Evolutionary conservation across 2,113 vertebrate species (phyloP).

Genomic region (Picathartes gymnocephalus): DNA sequence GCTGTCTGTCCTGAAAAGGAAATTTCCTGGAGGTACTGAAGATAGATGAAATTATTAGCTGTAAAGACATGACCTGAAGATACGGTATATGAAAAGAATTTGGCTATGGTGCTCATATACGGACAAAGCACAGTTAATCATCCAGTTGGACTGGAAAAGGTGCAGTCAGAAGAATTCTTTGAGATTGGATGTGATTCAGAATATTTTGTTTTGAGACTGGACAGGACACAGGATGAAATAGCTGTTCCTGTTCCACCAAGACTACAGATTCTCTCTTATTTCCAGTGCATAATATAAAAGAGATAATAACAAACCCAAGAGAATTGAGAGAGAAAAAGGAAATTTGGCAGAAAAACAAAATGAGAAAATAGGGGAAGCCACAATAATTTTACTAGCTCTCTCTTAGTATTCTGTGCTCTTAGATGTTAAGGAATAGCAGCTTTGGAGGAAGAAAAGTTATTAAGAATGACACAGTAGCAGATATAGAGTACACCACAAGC

Average conservation of each 20-base stretch:
- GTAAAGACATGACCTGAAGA: slow-evolving; percentile 21
- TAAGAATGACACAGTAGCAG: background rate
- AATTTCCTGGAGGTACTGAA: slow-evolving; percentile 38
- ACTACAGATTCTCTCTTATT: background rate
- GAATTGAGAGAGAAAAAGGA: background rate
- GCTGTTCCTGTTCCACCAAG: background rate
- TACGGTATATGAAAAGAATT: background rate
- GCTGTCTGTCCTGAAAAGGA: slow-evolving; percentile 8
- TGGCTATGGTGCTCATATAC: background rate
- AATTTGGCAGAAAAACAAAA: background rate
- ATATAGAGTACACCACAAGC: background rate
- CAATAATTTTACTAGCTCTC: background rate
- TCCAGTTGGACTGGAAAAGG: background rate
- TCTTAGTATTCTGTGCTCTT: background rate
- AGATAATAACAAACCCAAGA: background rate
- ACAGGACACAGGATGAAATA: background rate
- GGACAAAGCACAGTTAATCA: background rate
- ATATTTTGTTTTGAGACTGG: background rate
- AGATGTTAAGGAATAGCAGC: background rate
- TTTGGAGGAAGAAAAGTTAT: background rate
- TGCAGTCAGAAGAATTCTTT: background rate
- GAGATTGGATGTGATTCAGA: background rate
- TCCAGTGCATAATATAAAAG: background rate
- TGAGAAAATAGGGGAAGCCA: background rate
- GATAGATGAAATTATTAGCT: slow-evolving; percentile 26